phyloP scores from a whole-genome alignment of 1,140 invertebrate species.

The Hydropsyche tenuis region DNA sequence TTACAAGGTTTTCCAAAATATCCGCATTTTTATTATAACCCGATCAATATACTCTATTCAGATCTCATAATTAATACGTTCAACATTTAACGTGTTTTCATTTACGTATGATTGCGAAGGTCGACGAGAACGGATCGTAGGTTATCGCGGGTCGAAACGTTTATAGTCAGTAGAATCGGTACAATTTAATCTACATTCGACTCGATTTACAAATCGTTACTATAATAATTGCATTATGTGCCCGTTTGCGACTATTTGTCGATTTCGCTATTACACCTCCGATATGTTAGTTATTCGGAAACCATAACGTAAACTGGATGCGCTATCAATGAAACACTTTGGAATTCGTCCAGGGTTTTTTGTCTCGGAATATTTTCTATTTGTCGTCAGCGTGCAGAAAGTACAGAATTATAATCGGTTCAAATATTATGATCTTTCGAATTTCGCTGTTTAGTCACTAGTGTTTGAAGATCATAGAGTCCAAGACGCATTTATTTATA shows the following conservation, averaged over 20 bases:
- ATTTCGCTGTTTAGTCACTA: too few species aligned
- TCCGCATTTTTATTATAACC: neutral
- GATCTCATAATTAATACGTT: too few species aligned
- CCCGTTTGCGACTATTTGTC: neutral
- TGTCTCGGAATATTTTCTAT: neutral
- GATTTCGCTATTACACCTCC: too few species aligned
- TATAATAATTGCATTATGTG: neutral
- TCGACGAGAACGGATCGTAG: neutral
- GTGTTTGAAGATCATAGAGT: too few species aligned
- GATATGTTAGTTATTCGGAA: too few species aligned
- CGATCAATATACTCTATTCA: neutral
- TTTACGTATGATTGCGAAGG: constrained; percentile 1
- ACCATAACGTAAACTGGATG: neutral
- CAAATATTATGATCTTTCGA: too few species aligned
- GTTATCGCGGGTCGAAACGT: constrained; percentile 1
- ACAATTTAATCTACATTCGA: neutral
- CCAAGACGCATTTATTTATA: neutral
- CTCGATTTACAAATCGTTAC: neutral
- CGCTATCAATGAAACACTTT: constrained; percentile 7
- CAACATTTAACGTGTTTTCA: too few species aligned
- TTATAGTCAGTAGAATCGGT: neutral
- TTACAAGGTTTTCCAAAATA: neutral
- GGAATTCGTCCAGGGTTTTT: neutral
- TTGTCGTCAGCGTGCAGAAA: too few species aligned
- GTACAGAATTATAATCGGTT: too few species aligned